Base-by-base conservation (phyloP, 1,140 invertebrate species). In the Muscidifurax raptorellus region DNA sequence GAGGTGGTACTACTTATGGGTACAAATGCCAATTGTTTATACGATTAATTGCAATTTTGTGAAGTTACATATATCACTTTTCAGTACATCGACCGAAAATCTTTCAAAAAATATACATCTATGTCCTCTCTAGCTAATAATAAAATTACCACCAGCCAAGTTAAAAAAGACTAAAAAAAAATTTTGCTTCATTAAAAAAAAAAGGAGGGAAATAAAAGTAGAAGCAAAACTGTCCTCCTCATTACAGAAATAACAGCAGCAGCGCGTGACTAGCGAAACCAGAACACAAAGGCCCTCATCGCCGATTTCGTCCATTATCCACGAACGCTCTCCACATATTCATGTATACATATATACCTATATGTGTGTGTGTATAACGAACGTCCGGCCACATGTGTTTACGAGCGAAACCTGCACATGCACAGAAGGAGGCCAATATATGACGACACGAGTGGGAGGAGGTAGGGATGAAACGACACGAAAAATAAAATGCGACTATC, bases 401-500 rank as follows among this genome's bases (percentile, higher is more conserved):
- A 40, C 32, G 71, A 59, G 32, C 71, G 6, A 12, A n/a, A 30
- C 69, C 22, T 32, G 27, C 27, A 12, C 71, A 22, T 40, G 28
- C 12, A 12, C n/a, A 28, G 2, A 25, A n/a, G 22, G 64, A 67
- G 22, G 66, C 25, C 7, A 7, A n/a, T 18, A 52, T 12, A 52
- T 5, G 18, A n/a, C n/a, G 13, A 18, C 69, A 0, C 30, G 28
- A 30, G 27, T 18, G n/a, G 69, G 69, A 30, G 27, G 32, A 15
- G 27, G 32, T 74, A 40, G 18, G 9, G 13, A 74, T 9, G 71
- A n/a, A 25, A 28, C 22, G 59, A 66, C n/a, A 13, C 47, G 52
- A 79, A 77, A 59, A 77, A 52, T 12, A 76, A 67, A 76, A 40
- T 44, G 9, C 10, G 22, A n/a, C 52, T 76, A 82, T 82, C 25